phyloP scores from a whole-genome alignment of 2,113 vertebrate species.

The Cebus imitator region DNA sequence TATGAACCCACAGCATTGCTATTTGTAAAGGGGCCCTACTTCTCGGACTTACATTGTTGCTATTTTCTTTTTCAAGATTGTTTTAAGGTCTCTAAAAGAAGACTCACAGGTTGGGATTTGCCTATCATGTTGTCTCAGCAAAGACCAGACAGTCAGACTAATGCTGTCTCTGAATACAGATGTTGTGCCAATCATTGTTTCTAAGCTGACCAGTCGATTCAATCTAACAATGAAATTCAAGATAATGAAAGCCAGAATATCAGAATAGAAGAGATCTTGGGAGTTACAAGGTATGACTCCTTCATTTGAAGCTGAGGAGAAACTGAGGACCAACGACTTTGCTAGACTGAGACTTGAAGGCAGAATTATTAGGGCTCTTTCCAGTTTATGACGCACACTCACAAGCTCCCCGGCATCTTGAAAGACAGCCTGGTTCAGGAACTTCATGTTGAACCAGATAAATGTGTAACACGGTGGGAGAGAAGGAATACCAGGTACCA shows the following conservation, averaged over 20 bases:
- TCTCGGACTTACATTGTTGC: not conserved
- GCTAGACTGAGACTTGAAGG: not conserved
- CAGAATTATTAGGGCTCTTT: not conserved
- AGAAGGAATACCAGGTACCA: accelerated
- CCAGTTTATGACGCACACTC: not conserved
- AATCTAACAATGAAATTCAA: not conserved
- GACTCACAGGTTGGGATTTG: not conserved
- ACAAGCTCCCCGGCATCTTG: not conserved
- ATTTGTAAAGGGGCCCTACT: not conserved
- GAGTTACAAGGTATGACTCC: too few relatives aligned
- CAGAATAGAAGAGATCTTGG: too few relatives aligned
- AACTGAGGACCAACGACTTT: not conserved
- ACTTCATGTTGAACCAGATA: not conserved
- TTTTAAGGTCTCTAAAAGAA: not conserved
- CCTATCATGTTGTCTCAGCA: not conserved
- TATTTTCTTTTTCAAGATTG: not conserved
- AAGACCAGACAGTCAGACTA: accelerated
- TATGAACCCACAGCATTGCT: not conserved
- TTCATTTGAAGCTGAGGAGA: not conserved
- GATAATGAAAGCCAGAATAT: not conserved
- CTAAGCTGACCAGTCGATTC: not conserved
- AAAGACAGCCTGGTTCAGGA: not conserved
- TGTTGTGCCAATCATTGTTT: not conserved
- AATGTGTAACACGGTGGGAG: too few relatives aligned
- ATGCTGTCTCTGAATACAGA: not conserved